Evolutionary conservation across 2,888 invertebrate genomes (phyloP).

Genomic region (Thereva unica): DNA sequence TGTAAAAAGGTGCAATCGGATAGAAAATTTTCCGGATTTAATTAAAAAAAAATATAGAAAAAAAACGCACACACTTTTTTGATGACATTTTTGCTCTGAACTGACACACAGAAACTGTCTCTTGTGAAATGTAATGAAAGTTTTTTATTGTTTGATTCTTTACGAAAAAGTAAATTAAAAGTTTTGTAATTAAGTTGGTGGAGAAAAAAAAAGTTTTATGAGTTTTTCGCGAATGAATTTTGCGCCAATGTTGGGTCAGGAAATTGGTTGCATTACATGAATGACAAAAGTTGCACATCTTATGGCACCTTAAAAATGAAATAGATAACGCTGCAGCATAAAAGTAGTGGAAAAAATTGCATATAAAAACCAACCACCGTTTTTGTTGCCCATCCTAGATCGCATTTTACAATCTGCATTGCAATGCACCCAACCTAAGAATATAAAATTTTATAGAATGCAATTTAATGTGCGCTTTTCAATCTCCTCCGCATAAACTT

Average conservation of each 20-base stretch:
- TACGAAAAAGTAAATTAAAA: no score
- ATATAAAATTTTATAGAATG: constrained; percentile 40
- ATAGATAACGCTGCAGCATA: no score
- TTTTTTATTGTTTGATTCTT: constrained; percentile 1
- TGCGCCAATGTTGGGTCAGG: no score
- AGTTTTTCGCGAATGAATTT: no score
- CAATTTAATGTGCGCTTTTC: constrained; percentile 41
- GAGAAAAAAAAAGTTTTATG: no score
- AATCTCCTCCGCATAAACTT: constrained; percentile 40
- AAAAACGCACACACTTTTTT: background rate
- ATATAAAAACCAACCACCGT: no score
- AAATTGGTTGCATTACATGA: no score
- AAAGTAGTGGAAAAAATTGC: no score
- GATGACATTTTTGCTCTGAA: constrained; percentile 25
- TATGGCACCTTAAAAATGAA: no score
- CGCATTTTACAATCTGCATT: background rate
- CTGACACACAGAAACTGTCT: constrained; percentile 11
- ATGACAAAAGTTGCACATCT: no score
- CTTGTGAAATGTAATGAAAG: constrained; percentile 17
- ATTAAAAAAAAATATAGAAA: constrained; percentile 25
- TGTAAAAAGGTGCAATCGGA: constrained; percentile 29
- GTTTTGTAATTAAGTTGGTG: no score
- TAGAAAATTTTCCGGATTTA: constrained; percentile 36
- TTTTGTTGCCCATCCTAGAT: no score
- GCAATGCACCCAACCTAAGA: constrained; percentile 21